A percentile compares a stretch with the other conserved stretches of the same genome.
Evolutionary conservation across 2,888 invertebrate genomes (phyloP).

Genomic region (Drosophila barbarae): DNA sequence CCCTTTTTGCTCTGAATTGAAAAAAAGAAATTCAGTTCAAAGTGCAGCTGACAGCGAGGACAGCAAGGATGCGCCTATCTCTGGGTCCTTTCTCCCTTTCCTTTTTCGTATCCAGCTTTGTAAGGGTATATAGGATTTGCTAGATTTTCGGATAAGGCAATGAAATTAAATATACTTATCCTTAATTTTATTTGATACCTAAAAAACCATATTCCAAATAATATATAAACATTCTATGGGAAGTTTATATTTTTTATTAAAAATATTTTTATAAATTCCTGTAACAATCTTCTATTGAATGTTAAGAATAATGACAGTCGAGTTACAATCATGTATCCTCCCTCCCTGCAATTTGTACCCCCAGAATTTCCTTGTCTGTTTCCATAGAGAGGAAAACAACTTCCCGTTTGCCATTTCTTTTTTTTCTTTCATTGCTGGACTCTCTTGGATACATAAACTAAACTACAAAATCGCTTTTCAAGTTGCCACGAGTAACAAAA

Average conservation of each 20-base stretch:
- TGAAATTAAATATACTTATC: background rate
- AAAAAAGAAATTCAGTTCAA: conserved; percentile 36
- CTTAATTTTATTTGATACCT: background rate
- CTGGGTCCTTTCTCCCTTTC: background rate
- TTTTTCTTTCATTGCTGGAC: background rate
- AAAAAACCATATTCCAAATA: background rate
- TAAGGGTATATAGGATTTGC: background rate
- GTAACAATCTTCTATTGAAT: background rate
- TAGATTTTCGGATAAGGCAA: background rate
- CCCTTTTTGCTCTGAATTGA: conserved; percentile 6
- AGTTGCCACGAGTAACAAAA: conserved; percentile 37
- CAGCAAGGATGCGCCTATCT: conserved; percentile 37
- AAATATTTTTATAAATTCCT: too few relatives aligned
- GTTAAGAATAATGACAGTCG: conserved; percentile 2
- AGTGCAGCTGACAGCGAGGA: conserved; percentile 42
- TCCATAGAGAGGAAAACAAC: conserved; percentile 29
- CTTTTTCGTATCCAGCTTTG: conserved; percentile 5
- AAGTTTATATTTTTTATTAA: background rate
- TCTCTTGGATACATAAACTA: conserved; percentile 55
- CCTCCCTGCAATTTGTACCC: background rate
- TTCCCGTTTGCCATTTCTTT: conserved; percentile 16
- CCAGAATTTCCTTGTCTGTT: background rate
- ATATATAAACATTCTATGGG: too few relatives aligned
- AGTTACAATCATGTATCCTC: background rate
- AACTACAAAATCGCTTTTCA: conserved; percentile 60